Conservation (phyloP, 2,113 vertebrate genomes). For the Cheilinus undulatus region DNA sequence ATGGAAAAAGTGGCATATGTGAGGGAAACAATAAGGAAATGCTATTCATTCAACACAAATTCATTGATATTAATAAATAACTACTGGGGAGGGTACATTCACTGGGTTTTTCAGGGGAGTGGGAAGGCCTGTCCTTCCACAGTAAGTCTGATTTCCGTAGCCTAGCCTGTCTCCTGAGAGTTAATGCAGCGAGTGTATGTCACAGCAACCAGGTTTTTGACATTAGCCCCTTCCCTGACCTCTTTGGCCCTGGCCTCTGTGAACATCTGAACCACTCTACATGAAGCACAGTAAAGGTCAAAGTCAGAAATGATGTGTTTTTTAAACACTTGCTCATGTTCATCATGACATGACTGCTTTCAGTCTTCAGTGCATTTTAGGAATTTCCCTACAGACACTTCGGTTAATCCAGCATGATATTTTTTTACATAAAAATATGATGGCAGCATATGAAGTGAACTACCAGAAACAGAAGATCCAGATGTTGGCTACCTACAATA, state of each 20-base stretch:
- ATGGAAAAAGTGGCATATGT: too few relatives aligned
- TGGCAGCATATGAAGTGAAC: neutral
- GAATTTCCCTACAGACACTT: neutral
- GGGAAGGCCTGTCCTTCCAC: too few relatives aligned
- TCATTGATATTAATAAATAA: too few relatives aligned
- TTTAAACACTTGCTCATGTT: neutral
- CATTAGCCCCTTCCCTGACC: conserved; percentile 22
- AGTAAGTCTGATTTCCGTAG: neutral
- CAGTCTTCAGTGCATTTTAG: conserved; percentile 14
- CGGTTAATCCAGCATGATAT: neutral
- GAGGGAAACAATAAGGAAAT: too few relatives aligned
- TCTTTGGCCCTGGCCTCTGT: conserved; percentile 2
- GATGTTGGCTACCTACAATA: neutral
- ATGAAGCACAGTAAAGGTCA: conserved; percentile 18
- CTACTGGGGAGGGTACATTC: too few relatives aligned
- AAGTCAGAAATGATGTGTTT: conserved; percentile 1
- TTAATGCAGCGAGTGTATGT: neutral
- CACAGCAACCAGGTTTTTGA: conserved; percentile 22
- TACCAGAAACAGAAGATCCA: conserved; percentile 12
- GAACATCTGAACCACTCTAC: conserved; percentile 12
- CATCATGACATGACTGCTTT: conserved; percentile 6
- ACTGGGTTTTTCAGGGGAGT: too few relatives aligned
- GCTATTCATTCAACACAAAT: too few relatives aligned
- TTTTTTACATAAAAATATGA: too few relatives aligned
- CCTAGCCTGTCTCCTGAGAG: neutral